Percentiles rank a stretch among this genome's conserved stretches.
Conservation (phyloP, 2,888 invertebrate genomes). For the Trachelus troglodyta region DNA sequence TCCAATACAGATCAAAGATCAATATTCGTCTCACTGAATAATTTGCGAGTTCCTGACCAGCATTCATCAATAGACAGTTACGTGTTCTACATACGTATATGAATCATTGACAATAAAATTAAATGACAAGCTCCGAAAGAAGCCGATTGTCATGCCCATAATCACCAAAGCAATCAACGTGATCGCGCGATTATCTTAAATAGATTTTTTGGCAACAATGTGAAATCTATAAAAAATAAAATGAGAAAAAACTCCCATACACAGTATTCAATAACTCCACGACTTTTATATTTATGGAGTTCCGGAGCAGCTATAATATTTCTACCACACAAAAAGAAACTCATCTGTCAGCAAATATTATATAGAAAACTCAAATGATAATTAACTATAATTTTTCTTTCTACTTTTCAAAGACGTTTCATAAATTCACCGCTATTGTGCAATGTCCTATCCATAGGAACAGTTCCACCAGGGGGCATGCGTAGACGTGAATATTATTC, state of each 20-base stretch:
- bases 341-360: not conserved
- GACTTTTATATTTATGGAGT: not conserved
- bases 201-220: not conserved
- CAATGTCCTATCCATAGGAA: not conserved
- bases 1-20: not conserved
- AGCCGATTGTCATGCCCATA: not conserved
- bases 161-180: not conserved
- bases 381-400: not conserved
- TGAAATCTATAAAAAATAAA: not conserved
- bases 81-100: not conserved
- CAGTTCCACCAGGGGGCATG: not conserved
- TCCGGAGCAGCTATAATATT: not conserved
- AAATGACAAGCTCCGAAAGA: not conserved
- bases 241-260: not conserved
- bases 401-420: not conserved
- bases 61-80: not conserved
- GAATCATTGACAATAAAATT: not conserved
- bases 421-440: not conserved
- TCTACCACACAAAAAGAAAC: not conserved
- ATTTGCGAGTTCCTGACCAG: not conserved
- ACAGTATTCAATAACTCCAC: not conserved
- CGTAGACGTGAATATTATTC: not conserved
- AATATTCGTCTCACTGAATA: not conserved
- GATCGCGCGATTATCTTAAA: not conserved
- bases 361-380: not conserved